Conservation (phyloP, 1,140 invertebrate species). For the Eubasilissa regina region DNA sequence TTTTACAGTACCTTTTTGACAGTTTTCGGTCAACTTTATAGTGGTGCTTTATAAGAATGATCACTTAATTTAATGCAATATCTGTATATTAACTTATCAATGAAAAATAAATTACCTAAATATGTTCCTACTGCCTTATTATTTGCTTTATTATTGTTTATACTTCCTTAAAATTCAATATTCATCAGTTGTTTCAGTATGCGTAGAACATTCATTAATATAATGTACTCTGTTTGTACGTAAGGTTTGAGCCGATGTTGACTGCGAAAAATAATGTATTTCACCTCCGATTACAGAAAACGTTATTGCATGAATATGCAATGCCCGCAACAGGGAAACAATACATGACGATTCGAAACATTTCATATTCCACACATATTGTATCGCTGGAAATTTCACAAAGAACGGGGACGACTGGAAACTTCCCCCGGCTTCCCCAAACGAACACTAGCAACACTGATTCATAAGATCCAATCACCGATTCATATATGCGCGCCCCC, state of each 20-base stretch:
- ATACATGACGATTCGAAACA: conserved; percentile 29
- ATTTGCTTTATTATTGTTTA: too few relatives aligned
- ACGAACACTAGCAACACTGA: conserved; percentile 52
- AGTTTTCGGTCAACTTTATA: too few relatives aligned
- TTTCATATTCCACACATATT: conserved; percentile 36
- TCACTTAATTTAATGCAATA: too few relatives aligned
- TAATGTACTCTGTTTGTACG: not conserved
- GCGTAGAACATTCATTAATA: too few relatives aligned
- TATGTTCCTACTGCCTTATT: too few relatives aligned
- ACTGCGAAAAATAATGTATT: conserved; percentile 34
- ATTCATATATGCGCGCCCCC: conserved; percentile 55
- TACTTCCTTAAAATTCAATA: too few relatives aligned
- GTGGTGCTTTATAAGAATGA: too few relatives aligned
- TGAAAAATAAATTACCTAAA: too few relatives aligned
- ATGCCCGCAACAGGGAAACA: conserved; percentile 7
- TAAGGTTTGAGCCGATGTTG: conserved; percentile 11
- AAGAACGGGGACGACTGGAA: conserved; percentile 33
- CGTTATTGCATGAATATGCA: conserved; percentile 45
- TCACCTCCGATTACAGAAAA: conserved; percentile 23
- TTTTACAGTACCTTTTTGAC: too few relatives aligned
- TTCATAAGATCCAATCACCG: conserved; percentile 57
- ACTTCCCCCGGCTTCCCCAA: conserved; percentile 40
- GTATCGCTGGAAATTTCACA: conserved; percentile 29
- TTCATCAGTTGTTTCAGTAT: too few relatives aligned
- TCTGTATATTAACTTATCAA: too few relatives aligned